phyloP scores from a whole-genome alignment of 2,888 invertebrate species.

The Andrena bucephala region DNA sequence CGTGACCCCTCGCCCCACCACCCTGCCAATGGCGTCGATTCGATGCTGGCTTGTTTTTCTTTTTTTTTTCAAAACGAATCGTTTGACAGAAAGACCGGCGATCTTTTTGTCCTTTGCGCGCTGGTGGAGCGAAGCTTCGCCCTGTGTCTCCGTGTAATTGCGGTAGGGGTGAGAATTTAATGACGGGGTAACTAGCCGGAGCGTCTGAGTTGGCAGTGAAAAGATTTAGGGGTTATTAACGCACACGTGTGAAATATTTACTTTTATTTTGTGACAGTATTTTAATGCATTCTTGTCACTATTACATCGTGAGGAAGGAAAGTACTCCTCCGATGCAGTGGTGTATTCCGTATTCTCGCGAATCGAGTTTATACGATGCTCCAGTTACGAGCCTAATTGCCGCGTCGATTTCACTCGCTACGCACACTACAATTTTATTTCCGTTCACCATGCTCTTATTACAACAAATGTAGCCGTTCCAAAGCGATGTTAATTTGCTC shows the following conservation, averaged over 20 bases:
- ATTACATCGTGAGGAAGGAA: no score
- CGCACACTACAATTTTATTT: not conserved
- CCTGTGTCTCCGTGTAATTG: constrained; percentile 2
- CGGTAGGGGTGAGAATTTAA: not conserved
- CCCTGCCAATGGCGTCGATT: constrained; percentile 79
- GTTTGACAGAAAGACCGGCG: not conserved
- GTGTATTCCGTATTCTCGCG: not conserved
- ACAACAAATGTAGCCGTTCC: not conserved
- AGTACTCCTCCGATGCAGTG: not conserved
- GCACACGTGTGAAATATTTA: not conserved
- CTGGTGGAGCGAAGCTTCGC: not conserved
- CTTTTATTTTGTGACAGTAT: not conserved
- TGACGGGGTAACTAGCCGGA: not conserved
- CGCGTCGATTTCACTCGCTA: constrained; percentile 5
- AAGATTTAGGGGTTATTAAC: not conserved
- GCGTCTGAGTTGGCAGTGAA: not conserved
- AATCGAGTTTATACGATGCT: not conserved
- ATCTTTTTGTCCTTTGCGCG: constrained; percentile 3
- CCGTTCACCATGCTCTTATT: not conserved
- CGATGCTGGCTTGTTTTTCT: constrained; percentile 19
- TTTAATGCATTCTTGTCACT: no score
- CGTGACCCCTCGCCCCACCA: constrained; percentile 77
- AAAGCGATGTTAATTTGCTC: not conserved
- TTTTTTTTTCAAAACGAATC: constrained; percentile 14
- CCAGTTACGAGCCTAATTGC: not conserved